These are phyloP conservation scores for Aphaenogaster floridana DNA, from an alignment of 1,140 invertebrate species.

Conservation along the genomic window DNA sequence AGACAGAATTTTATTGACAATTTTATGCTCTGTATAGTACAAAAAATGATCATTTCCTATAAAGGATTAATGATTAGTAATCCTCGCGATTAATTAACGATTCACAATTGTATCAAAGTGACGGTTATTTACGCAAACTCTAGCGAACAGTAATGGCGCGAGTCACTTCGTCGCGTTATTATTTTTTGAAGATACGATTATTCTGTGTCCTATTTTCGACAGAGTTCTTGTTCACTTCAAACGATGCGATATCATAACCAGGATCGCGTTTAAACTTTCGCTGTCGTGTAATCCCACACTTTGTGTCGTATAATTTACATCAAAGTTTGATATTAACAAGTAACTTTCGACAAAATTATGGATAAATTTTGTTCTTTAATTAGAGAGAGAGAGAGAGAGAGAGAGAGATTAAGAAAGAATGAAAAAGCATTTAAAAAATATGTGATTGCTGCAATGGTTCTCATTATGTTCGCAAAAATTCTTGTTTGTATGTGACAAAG, in stretches of 20 bases:
- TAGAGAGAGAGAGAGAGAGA: not conserved
- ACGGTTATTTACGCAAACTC: not conserved
- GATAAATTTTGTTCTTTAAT: too few species aligned
- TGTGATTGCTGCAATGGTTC: not conserved
- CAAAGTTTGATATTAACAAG: not conserved
- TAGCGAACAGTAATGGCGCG: not conserved
- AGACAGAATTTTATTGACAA: too few species aligned
- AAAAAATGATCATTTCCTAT: too few species aligned
- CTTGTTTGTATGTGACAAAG: not conserved
- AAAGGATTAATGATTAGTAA: not conserved
- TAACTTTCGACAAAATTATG: not conserved
- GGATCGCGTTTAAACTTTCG: not conserved
- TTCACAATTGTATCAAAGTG: not conserved
- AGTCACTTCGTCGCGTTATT: not conserved
- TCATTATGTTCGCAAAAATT: not conserved
- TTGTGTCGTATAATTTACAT: not conserved
- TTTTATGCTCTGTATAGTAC: too few species aligned
- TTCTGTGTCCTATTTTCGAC: not conserved
- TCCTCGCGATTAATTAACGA: not conserved
- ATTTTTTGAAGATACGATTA: not conserved
- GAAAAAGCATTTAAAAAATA: constrained; percentile 6
- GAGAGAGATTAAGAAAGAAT: not conserved
- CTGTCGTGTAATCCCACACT: not conserved
- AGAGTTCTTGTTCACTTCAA: not conserved
- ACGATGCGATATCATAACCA: not conserved